phyloP scores from a whole-genome alignment of 2,797 vertebrate species.

The Argyrosomus regius region DNA sequence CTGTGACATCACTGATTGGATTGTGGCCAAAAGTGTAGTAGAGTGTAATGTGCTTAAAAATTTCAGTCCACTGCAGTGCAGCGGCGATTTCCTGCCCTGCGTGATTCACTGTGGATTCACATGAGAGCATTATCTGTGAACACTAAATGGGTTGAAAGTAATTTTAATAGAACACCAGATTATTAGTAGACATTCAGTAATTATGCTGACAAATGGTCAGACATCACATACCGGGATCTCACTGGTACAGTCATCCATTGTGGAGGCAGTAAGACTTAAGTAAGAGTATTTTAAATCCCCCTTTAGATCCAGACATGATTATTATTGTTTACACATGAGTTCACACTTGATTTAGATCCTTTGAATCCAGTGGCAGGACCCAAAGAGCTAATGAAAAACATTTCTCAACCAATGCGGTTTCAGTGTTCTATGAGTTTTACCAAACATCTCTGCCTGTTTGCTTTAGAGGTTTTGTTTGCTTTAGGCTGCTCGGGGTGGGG shows the following conservation, averaged over 20 bases:
- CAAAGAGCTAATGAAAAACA: slow-evolving; percentile 70
- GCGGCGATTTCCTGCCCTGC: slow-evolving; percentile 15
- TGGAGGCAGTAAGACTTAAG: slow-evolving; percentile 32
- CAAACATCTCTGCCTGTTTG: slow-evolving; percentile 69
- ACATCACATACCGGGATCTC: slow-evolving; percentile 34
- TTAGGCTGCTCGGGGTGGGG: slow-evolving; percentile 52
- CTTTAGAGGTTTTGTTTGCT: slow-evolving; percentile 76
- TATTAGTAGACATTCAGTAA: slow-evolving; percentile 24
- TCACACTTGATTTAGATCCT: slow-evolving; percentile 42
- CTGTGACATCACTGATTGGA: slow-evolving; percentile 59
- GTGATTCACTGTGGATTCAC: slow-evolving; percentile 14
- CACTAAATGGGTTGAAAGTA: slow-evolving; percentile 25
- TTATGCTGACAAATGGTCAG: slow-evolving; percentile 32
- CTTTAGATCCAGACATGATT: slow-evolving; percentile 29
- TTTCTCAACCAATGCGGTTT: slow-evolving; percentile 55
- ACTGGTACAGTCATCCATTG: slow-evolving; percentile 42
- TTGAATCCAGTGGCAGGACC: slow-evolving; percentile 68
- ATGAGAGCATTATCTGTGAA: slow-evolving; percentile 18
- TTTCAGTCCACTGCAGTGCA: slow-evolving; percentile 3
- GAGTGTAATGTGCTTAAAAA: slow-evolving; percentile 21
- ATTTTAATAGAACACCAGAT: slow-evolving; percentile 29
- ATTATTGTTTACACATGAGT: slow-evolving; percentile 71
- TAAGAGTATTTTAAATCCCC: slow-evolving; percentile 10
- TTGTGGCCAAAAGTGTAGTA: slow-evolving; percentile 18
- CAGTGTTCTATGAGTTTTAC: slow-evolving; percentile 54